phyloP scores from a whole-genome alignment of 2,888 invertebrate species.

The Lithophane ornitopus region DNA sequence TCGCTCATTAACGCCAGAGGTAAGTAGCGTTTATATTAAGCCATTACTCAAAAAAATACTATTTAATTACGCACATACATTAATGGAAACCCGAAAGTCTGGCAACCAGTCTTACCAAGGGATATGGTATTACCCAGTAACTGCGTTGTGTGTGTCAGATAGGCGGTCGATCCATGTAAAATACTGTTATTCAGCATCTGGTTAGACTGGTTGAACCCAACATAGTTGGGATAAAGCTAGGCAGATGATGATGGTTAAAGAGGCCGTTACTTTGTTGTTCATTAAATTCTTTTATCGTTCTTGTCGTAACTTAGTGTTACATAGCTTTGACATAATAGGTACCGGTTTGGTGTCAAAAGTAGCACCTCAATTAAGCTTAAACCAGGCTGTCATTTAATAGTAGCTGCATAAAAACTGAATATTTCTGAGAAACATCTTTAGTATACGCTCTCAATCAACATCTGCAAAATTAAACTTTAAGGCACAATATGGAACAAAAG shows the following conservation, averaged over 20 bases:
- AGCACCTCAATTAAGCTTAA: constrained; percentile 14
- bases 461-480: no score
- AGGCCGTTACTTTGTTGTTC: background rate
- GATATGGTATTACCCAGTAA: no score
- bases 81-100: background rate
- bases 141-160: no score
- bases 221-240: no score
- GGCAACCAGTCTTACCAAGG: no score
- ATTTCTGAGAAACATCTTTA: constrained; percentile 8
- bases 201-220: no score
- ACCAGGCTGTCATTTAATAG: background rate
- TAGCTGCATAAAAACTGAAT: constrained; percentile 3
- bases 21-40: constrained; percentile 3
- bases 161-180: no score
- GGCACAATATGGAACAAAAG: background rate
- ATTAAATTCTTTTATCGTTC: background rate
- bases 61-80: background rate
- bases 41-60: background rate
- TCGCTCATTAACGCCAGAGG: background rate
- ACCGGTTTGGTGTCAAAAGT: constrained; percentile 31
- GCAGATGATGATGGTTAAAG: no score
- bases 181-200: no score
- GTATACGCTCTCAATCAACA: background rate
- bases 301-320: background rate
- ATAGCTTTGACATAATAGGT: background rate